phyloP scores from a whole-genome alignment of 2,888 invertebrate species.

The Molanna angustata region DNA sequence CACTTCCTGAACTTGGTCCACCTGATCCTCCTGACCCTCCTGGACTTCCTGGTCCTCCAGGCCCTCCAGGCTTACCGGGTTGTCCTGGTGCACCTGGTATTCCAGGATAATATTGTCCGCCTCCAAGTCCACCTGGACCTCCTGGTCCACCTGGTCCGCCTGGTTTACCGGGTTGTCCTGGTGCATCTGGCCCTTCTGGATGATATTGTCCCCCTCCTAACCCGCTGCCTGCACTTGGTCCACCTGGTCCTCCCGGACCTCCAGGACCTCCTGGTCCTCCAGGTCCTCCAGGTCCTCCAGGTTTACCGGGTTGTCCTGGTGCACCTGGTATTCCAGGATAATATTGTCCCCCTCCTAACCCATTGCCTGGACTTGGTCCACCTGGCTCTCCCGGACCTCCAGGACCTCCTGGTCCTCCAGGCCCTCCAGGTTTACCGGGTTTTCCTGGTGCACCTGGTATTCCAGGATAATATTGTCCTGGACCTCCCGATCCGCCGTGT shows the following conservation, averaged over 20 bases:
- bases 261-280: conserved; percentile 38
- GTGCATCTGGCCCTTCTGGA: conserved; percentile 33
- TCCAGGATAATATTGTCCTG: conserved; percentile 34
- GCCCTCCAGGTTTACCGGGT: conserved; percentile 28
- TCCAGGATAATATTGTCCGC: conserved; percentile 34
- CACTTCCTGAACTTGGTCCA: conserved; percentile 34
- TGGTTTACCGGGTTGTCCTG: conserved; percentile 31
- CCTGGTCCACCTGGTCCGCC: conserved; percentile 29
- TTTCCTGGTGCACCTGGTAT: conserved; percentile 35
- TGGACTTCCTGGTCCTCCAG: conserved; percentile 37
- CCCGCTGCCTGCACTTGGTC: conserved; percentile 40
- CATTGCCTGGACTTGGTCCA: conserved; percentile 35
- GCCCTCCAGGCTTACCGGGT: conserved; percentile 36
- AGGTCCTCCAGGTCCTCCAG: conserved; percentile 38
- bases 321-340: conserved; percentile 27
- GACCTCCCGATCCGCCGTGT: conserved; percentile 39
- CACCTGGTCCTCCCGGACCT: conserved; percentile 37
- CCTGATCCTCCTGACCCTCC: conserved; percentile 35
- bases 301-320: conserved; percentile 36
- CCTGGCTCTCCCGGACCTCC: conserved; percentile 40
- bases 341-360: conserved; percentile 14
- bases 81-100: conserved; percentile 34
- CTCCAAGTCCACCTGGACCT: conserved; percentile 21
- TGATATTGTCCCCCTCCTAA: conserved; percentile 41
- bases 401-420: conserved; percentile 37